phyloP scores from a whole-genome alignment of 2,888 invertebrate genomes.

The Tortricodes alternella region DNA sequence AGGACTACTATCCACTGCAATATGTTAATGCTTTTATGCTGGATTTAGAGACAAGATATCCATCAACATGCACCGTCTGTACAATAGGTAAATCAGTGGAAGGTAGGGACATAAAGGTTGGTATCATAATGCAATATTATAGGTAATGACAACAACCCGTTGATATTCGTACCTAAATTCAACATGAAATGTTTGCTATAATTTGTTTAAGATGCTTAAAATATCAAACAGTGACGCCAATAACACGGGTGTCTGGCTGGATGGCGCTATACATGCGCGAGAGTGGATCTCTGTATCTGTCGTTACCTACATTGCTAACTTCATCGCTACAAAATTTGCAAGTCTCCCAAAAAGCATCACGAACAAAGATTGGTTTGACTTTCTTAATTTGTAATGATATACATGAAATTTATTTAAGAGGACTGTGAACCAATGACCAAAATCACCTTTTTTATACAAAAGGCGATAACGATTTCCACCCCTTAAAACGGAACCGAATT shows the following conservation, averaged over 20 bases:
- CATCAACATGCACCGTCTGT: slow-evolving; percentile 87
- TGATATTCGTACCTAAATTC: too few species aligned
- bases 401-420: background rate
- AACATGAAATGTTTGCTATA: slow-evolving; percentile 4
- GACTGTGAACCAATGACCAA: too few species aligned
- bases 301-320: slow-evolving; percentile 89
- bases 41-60: slow-evolving; percentile 87
- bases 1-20: slow-evolving; percentile 87
- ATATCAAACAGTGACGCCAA: slow-evolving; percentile 87
- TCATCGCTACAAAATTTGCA: slow-evolving; percentile 87
- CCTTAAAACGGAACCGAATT: too few species aligned
- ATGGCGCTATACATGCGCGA: slow-evolving; percentile 93
- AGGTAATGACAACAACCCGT: too few species aligned
- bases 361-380: slow-evolving; percentile 89
- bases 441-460: too few species aligned
- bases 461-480: too few species aligned
- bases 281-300: slow-evolving; percentile 94
- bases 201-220: slow-evolving; percentile 73
- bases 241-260: slow-evolving; percentile 88
- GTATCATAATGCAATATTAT: too few species aligned
- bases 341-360: slow-evolving; percentile 85
- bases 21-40: slow-evolving; percentile 88
- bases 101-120: slow-evolving; percentile 88
- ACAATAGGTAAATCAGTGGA: slow-evolving; percentile 89
- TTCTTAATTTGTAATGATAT: background rate